Evolutionary conservation across 2,888 invertebrate species (phyloP), one percentile per base, ranked within the genome.

Genomic region (Pardosa pseudoannulata): DNA sequence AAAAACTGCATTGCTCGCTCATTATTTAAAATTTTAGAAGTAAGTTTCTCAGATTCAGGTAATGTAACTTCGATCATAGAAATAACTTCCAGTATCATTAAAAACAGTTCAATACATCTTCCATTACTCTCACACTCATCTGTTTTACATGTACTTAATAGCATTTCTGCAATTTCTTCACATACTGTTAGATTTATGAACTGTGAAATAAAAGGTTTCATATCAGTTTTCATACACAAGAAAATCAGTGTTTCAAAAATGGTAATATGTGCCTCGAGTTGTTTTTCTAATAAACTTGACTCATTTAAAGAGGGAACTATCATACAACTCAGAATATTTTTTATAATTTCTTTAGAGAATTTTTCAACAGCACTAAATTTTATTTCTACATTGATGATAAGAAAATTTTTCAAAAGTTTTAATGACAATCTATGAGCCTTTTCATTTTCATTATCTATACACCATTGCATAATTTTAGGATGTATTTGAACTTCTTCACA

Each of bases 191-290:
- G 23, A 31, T 56, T 67, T 19, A 85, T 27, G 16, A 73, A 19
- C 6, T 73, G 11, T 28, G 71, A 72, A 56, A 85, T 78, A 50
- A 56, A 78, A n/a, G 5, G 16, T 23, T 68, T 68, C 19, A 85
- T 27, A 72, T 68, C 32, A 31, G 65, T 39, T 39, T 72, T 78
- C 19, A 67, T 19, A 23, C 31, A 65, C 7, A 73, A 29, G n/a
- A 72, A 27, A 36, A 50, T n/a, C 6, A 78, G 27, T 23, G 79
- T 68, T 50, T 85, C 83, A 68, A 85, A 85, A 23, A 72, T 56
- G 3, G 28, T 27, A 23, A 50, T 36, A 46, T 67, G 41, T 27
- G 39, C 19, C 31, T 72, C 56, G 0, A 85, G 31, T 13, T 39
- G 36, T 27, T 78, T 72, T 19, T 78, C 78, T 56, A 32, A 73